These are phyloP conservation scores for Salticus scenicus DNA, from an alignment of 2,888 invertebrate species.

Conservation along the genomic window DNA sequence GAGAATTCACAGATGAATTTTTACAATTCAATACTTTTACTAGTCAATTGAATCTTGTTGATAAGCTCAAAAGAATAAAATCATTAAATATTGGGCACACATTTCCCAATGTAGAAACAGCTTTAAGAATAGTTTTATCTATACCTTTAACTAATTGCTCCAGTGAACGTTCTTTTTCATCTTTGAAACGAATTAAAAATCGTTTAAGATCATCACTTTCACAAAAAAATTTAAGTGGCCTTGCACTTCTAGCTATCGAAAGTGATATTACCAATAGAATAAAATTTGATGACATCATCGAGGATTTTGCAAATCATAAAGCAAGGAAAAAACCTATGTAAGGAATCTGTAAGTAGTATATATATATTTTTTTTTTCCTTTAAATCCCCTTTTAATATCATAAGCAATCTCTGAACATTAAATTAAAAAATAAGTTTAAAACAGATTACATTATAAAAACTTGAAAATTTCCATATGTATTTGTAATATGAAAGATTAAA, in stretches of 20 bases:
- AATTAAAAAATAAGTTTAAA: too few relatives aligned
- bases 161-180: neutral
- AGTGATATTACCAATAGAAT: neutral
- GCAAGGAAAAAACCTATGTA: neutral
- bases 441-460: too few relatives aligned
- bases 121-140: neutral
- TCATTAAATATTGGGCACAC: neutral
- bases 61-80: neutral
- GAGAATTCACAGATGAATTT: neutral
- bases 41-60: neutral
- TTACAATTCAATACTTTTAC: neutral
- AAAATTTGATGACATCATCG: constrained; percentile 3
- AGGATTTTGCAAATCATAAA: neutral
- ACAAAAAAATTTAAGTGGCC: neutral
- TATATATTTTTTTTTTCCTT: too few relatives aligned
- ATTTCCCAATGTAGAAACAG: constrained; percentile 1
- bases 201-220: constrained; percentile 1
- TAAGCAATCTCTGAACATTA: too few relatives aligned
- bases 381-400: too few relatives aligned
- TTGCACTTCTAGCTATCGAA: neutral
- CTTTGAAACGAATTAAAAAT: neutral
- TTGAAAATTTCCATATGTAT: too few relatives aligned
- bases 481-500: too few relatives aligned
- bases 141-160: neutral
- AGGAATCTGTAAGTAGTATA: too few relatives aligned